Evolutionary conservation across 2,113 vertebrate genomes (phyloP), one percentile per base, ranked within the genome.

Genomic region (Colius striatus): DNA sequence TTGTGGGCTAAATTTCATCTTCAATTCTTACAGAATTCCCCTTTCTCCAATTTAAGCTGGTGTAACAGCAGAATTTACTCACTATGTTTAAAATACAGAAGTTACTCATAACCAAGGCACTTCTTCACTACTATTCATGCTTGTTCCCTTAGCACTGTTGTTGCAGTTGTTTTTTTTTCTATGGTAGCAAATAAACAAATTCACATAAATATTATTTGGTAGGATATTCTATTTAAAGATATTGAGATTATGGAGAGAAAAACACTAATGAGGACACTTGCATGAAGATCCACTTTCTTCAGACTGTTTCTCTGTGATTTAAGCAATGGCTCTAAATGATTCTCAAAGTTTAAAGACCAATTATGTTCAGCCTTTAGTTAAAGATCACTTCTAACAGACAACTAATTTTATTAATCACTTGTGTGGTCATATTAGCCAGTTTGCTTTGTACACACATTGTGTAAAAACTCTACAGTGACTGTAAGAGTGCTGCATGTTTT

Each of bases 1-100:
- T 54, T 45, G 20, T 53, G 48, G 66, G 30, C 27, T 94, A 58
- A 81, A 68, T 87, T 81, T 68, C 71, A 7, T 32, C 13, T 36
- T 89, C 45, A 66, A 2, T 87, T 94, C 41, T 66, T 47, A 71
- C 0, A 5, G n/a, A 89, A 95, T 87, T 84, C 11, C 43, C 13
- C 36, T 89, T 95, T 58, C 10, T 82, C 80, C 68, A 55, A 38
- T 82, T 90, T 79, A 78, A 30, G 11, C 32, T 68, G 36, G 41
- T 90, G 70, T 92, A 89, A 79, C 61, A 47, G 90, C n/a, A 93
- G 66, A 94, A 95, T 95, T 94, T 81, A 10, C 25, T 94, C 60
- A 78, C 55, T 90, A 34, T 75, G 73, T 97, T 96, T 97, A 95
- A 97, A 97, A 96, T 84, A 83, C 58, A 96, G 88, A 96, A 96